A percentile compares a stretch with the other conserved stretches of the same genome.
Conservation (phyloP, 2,888 invertebrate genomes). For the Pristionchus exspectatus region DNA sequence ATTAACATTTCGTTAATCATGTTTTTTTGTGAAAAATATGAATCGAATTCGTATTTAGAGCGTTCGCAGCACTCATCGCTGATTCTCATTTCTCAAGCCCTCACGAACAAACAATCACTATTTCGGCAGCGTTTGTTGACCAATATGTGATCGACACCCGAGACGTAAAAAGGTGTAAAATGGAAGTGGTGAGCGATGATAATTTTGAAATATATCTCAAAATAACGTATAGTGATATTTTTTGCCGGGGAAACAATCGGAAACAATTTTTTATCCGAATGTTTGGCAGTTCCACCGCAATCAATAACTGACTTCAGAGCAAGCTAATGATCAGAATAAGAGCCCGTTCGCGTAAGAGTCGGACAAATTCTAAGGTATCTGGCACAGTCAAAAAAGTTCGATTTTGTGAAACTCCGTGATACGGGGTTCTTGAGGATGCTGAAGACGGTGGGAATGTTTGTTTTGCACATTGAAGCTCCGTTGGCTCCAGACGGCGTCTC, state of each 20-base stretch:
- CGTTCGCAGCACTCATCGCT: background rate
- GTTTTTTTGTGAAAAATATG: background rate
- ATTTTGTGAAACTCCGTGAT: no score
- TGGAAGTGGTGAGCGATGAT: background rate
- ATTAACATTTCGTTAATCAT: background rate
- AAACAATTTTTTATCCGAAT: background rate
- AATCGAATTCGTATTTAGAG: background rate
- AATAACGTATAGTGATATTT: no score
- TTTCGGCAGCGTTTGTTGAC: background rate
- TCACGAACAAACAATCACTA: background rate
- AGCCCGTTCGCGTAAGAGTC: no score
- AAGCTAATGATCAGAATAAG: background rate
- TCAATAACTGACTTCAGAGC: no score
- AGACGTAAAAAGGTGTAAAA: background rate
- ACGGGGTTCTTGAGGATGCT: no score
- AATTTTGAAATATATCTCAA: no score
- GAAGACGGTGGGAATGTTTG: no score
- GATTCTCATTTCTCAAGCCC: background rate
- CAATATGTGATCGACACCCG: background rate
- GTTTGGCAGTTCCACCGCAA: background rate
- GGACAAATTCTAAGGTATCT: no score
- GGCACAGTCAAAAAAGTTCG: no score
- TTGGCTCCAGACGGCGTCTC: no score
- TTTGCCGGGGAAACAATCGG: no score
- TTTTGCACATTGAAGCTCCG: no score